Evolutionary conservation across 2,888 invertebrate genomes (phyloP).

Genomic region (Drosophila meridiana): DNA sequence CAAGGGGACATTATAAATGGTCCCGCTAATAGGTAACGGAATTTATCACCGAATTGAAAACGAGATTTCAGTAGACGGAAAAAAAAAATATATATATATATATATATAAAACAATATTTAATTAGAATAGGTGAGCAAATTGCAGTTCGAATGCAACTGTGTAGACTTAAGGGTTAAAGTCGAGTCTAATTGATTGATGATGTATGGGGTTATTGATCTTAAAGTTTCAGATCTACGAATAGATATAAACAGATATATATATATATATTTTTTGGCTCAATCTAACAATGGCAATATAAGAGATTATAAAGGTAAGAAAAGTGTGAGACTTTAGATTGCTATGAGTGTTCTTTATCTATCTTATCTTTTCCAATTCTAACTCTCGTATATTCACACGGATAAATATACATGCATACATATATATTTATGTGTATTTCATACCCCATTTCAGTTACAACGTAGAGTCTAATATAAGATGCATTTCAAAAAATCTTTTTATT

Average conservation of each 20-base stretch:
- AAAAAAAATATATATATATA: not conserved
- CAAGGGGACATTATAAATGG: slow-evolving; percentile 1
- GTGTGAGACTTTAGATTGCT: too few species aligned
- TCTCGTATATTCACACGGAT: too few species aligned
- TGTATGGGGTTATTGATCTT: not conserved
- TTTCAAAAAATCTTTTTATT: not conserved
- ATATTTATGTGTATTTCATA: not conserved
- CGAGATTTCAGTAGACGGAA: not conserved
- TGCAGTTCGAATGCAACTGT: not conserved
- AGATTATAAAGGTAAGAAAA: too few species aligned
- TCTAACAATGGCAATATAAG: not conserved
- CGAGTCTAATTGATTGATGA: not conserved
- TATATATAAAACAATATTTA: not conserved
- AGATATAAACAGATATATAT: not conserved
- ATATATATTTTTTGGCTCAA: not conserved
- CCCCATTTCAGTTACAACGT: not conserved
- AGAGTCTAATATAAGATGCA: not conserved
- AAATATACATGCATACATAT: too few species aligned
- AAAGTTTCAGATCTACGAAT: not conserved
- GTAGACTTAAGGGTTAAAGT: not conserved
- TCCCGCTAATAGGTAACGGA: slow-evolving; percentile 39
- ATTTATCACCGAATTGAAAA: slow-evolving; percentile 31
- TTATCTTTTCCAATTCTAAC: too few species aligned
- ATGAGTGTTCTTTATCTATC: too few species aligned
- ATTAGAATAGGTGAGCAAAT: not conserved